Evolutionary conservation across 2,888 invertebrate genomes (phyloP).

Genomic region (Lydus trimaculatus): DNA sequence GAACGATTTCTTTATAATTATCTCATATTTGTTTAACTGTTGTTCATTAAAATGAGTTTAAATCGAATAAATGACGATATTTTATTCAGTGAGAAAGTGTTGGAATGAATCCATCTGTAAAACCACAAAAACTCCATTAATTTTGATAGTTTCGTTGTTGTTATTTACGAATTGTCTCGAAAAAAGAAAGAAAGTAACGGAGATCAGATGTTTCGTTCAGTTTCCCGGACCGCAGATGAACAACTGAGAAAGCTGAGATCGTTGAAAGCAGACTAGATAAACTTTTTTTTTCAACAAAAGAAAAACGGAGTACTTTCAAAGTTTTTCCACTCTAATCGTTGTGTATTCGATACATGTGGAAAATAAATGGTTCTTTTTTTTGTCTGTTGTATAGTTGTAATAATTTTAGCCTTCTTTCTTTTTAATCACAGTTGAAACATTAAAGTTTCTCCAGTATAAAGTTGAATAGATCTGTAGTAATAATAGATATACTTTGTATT

Average conservation of each 20-base stretch:
- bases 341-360: neutral
- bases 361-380: neutral
- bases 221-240: neutral
- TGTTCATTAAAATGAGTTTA: neutral
- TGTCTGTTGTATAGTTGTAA: neutral
- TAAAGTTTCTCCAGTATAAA: neutral
- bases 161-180: neutral
- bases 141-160: neutral
- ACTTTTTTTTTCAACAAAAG: neutral
- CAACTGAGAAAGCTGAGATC: neutral
- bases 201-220: neutral
- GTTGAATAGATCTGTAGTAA: neutral
- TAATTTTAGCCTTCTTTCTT: neutral
- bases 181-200: too few relatives aligned
- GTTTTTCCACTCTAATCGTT: neutral
- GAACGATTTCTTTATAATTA: neutral
- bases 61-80: too few relatives aligned
- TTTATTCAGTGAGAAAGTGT: neutral
- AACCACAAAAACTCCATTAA: neutral
- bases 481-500: slow-evolving; percentile 1
- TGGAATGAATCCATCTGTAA: neutral
- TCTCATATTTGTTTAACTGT: neutral
- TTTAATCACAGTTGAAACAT: neutral
- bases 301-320: neutral
- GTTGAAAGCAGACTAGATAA: neutral